These are phyloP conservation scores for Choloepus didactylus DNA, from an alignment of 2,797 vertebrate genomes.

Conservation along the genomic window DNA sequence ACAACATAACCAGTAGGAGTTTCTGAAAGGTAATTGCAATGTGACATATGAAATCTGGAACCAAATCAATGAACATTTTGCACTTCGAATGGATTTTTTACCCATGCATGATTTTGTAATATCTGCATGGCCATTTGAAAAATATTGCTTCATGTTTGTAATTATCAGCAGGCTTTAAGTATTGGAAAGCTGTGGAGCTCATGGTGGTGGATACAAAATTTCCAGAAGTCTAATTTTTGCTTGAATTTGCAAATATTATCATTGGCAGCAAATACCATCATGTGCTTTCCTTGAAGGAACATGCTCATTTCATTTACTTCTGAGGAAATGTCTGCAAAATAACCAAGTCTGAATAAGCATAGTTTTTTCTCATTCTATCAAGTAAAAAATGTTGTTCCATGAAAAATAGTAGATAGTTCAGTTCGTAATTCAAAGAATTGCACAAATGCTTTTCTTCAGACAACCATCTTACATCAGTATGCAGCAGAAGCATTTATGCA, in stretches of 20 bases:
- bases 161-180: neutral
- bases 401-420: neutral
- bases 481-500: neutral
- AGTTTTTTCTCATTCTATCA: neutral
- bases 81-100: neutral
- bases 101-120: neutral
- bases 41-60: constrained; percentile 2
- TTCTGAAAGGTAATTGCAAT: constrained; percentile 12
- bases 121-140: neutral
- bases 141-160: neutral
- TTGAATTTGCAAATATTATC: constrained; percentile 31
- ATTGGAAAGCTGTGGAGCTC: neutral
- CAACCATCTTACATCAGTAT: neutral
- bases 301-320: constrained; percentile 3
- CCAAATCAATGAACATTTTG: neutral
- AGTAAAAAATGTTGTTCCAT: neutral
- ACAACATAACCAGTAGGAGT: neutral
- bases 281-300: neutral
- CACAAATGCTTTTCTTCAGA: neutral
- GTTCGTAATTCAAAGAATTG: neutral
- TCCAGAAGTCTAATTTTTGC: neutral
- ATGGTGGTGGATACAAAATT: neutral
- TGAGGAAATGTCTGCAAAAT: neutral
- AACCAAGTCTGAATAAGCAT: neutral
- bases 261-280: neutral